phyloP scores from a whole-genome alignment of 2,888 invertebrate genomes.

The Lypha dubia region DNA sequence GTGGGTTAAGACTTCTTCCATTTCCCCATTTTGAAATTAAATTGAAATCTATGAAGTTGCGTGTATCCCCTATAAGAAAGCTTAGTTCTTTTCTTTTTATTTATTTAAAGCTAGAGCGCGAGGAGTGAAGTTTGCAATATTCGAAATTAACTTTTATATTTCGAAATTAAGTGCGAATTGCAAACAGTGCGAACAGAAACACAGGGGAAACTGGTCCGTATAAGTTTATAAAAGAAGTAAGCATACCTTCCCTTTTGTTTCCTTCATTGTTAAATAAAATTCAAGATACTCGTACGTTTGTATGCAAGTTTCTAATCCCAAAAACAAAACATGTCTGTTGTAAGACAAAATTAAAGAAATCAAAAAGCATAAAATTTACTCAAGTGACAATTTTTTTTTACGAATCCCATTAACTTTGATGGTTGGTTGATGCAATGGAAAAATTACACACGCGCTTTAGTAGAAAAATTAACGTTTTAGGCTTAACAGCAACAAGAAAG shows the following conservation, averaged over 20 bases:
- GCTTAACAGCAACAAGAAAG: constrained; percentile 37
- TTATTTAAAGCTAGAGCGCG: too few species aligned
- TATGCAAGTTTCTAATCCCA: background rate
- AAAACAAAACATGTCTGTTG: constrained; percentile 24
- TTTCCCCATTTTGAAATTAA: too few species aligned
- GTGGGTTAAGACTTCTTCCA: too few species aligned
- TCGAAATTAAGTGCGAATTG: too few species aligned
- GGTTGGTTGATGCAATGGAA: constrained; percentile 31
- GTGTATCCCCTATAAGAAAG: too few species aligned
- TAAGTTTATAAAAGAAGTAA: background rate
- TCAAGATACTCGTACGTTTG: too few species aligned
- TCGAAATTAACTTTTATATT: too few species aligned
- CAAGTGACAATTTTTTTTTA: constrained; percentile 77
- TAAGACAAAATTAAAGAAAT: constrained; percentile 60
- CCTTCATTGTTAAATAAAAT: constrained; percentile 8
- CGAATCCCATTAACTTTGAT: constrained; percentile 28
- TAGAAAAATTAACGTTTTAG: constrained; percentile 31
- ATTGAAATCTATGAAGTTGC: too few species aligned
- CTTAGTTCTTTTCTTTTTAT: too few species aligned
- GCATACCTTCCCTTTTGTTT: constrained; percentile 20
- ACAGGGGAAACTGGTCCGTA: too few species aligned
- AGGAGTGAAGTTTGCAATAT: too few species aligned
- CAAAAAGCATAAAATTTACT: constrained; percentile 75
- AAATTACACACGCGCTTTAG: constrained; percentile 46
- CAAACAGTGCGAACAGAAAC: too few species aligned